These are phyloP conservation scores for Cyclura pinguis DNA, from an alignment of 2,797 vertebrate species.

Conservation along the genomic window DNA sequence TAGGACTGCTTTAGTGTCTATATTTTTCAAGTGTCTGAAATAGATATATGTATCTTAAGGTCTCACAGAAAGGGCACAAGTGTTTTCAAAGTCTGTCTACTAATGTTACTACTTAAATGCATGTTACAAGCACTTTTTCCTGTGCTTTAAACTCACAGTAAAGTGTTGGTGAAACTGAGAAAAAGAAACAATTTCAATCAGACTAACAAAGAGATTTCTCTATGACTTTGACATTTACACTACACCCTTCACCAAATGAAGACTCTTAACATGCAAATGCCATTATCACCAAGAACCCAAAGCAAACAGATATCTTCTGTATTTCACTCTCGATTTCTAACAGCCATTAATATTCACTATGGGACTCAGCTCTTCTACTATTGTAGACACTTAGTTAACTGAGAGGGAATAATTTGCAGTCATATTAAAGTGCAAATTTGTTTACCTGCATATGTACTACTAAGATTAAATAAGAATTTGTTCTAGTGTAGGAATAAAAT, in stretches of 20 bases:
- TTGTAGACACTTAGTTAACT: constrained; percentile 72
- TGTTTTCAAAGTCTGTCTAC: constrained; percentile 47
- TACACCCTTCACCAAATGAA: constrained; percentile 54
- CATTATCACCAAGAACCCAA: constrained; percentile 75
- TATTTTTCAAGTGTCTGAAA: constrained; percentile 63
- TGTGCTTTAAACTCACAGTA: constrained; percentile 27
- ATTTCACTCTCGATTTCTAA: constrained; percentile 77
- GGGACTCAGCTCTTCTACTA: constrained; percentile 72
- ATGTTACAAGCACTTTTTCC: constrained; percentile 57
- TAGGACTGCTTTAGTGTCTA: constrained; percentile 57
- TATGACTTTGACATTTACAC: constrained; percentile 55
- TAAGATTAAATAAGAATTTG: constrained; percentile 72
- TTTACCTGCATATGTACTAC: constrained; percentile 78
- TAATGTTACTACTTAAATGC: constrained; percentile 45
- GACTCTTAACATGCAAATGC: constrained; percentile 70
- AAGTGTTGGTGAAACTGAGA: constrained; percentile 42
- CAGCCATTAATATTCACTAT: constrained; percentile 77
- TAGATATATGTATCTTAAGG: constrained; percentile 67
- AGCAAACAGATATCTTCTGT: constrained; percentile 78
- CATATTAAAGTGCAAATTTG: constrained; percentile 77
- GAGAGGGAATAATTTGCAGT: constrained; percentile 59
- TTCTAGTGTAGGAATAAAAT: constrained; percentile 71
- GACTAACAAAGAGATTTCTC: constrained; percentile 51
- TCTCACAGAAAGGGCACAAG: constrained; percentile 48
- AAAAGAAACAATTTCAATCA: constrained; percentile 43